Evolutionary conservation across 2,888 invertebrate species (phyloP).

Genomic region (Agrypnus murinus): DNA sequence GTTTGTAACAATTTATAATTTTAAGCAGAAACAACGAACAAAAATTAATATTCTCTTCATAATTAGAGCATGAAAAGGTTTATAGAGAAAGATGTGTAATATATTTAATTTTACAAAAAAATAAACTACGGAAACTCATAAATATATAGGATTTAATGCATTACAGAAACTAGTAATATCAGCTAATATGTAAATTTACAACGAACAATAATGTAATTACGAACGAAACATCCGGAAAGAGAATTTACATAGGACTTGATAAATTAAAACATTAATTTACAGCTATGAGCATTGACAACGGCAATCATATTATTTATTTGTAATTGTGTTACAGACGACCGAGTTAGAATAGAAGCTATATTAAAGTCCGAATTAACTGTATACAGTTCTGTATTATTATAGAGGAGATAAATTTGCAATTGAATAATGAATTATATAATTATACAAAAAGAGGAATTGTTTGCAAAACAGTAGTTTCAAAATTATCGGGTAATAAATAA

Average conservation of each 20-base stretch:
- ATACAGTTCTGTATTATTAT: constrained; percentile 2
- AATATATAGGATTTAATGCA: constrained; percentile 11
- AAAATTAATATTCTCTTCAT: too few species aligned
- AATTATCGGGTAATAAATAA: too few species aligned
- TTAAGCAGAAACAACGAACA: too few species aligned
- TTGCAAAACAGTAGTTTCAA: too few species aligned
- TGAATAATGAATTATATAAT: too few species aligned
- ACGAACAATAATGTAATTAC: constrained; percentile 47
- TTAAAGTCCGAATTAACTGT: constrained; percentile 24
- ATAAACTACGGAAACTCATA: constrained; percentile 2
- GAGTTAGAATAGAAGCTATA: constrained; percentile 6
- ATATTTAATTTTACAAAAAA: too few species aligned
- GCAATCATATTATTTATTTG: constrained; percentile 34
- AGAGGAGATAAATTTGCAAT: background rate
- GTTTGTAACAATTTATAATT: too few species aligned
- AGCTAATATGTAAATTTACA: constrained; percentile 42
- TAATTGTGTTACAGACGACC: constrained; percentile 21
- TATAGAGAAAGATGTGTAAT: too few species aligned
- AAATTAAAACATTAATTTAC: constrained; percentile 53
- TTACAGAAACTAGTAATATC: constrained; percentile 35
- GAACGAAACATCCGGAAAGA: constrained; percentile 43
- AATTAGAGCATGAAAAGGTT: too few species aligned
- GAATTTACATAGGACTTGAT: constrained; percentile 45
- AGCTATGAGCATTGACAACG: constrained; percentile 28
- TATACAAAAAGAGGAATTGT: too few species aligned